phyloP scores from a whole-genome alignment of 2,113 vertebrate genomes.

The Melanocharis versteri region DNA sequence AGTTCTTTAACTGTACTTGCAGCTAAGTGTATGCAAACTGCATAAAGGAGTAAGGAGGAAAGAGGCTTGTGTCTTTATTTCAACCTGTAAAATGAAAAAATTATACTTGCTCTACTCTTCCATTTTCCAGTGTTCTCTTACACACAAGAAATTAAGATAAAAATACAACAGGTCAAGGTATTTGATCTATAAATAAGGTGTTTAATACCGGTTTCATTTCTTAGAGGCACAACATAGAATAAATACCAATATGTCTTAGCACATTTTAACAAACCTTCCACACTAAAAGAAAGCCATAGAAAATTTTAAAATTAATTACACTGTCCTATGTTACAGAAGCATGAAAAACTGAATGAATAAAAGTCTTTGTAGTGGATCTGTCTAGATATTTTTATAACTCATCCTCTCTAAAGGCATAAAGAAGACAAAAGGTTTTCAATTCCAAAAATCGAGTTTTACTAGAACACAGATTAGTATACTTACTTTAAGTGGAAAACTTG shows the following conservation, averaged over 20 bases:
- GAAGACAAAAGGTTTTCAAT: neutral
- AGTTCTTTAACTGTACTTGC: neutral
- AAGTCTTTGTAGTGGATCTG: neutral
- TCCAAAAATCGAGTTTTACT: neutral
- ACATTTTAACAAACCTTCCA: neutral
- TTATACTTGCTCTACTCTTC: neutral
- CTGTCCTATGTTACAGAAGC: neutral
- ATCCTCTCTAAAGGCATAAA: neutral
- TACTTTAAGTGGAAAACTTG: neutral
- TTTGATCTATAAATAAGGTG: neutral
- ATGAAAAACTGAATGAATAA: neutral
- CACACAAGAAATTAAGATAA: neutral
- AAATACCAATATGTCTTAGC: neutral
- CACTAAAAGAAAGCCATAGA: neutral
- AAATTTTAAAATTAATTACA: neutral
- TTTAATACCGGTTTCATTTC: neutral
- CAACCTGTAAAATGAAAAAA: neutral
- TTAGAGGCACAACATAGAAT: neutral
- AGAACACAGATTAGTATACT: neutral
- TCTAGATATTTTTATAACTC: neutral
- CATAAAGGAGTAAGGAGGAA: neutral
- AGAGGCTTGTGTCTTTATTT: neutral
- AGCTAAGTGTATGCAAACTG: neutral
- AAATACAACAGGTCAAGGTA: neutral
- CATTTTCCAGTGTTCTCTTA: neutral